Evolutionary conservation across 2,888 invertebrate species (phyloP).

Genomic region (Hydropsyche betteni): DNA sequence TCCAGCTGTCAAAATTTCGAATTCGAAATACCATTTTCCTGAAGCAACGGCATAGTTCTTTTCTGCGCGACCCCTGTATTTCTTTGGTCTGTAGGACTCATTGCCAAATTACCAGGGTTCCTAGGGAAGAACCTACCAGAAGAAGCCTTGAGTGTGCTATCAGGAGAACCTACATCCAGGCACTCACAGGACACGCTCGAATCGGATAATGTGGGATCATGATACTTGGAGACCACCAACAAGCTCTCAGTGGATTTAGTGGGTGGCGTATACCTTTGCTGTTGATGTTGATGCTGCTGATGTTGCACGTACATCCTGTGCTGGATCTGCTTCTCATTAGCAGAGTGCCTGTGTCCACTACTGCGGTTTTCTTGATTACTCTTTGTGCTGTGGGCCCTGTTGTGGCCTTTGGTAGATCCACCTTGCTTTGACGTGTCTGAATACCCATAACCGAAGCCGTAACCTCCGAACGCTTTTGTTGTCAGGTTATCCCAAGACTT

Average conservation of each 20-base stretch:
- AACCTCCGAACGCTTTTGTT: constrained; percentile 85
- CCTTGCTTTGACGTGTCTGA: constrained; percentile 68
- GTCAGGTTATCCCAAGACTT: constrained; percentile 92
- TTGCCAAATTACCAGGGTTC: constrained; percentile 54
- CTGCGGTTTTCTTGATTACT: constrained; percentile 67
- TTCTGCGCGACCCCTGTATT: constrained; percentile 77
- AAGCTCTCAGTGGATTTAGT: constrained; percentile 86
- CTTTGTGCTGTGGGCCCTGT: constrained; percentile 69
- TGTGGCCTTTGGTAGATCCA: constrained; percentile 62
- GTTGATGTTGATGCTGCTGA: constrained; percentile 66
- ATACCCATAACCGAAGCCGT: constrained; percentile 83
- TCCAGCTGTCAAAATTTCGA: constrained; percentile 95
- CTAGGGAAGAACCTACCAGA: constrained; percentile 42
- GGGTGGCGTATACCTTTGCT: constrained; percentile 66
- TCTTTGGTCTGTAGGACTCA: constrained; percentile 59
- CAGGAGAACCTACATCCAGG: constrained; percentile 59
- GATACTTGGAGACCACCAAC: constrained; percentile 73
- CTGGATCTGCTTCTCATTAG: constrained; percentile 60
- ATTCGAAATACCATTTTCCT: constrained; percentile 99
- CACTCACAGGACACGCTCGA: constrained; percentile 79
- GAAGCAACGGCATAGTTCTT: constrained; percentile 94
- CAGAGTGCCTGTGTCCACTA: constrained; percentile 57
- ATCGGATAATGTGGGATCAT: constrained; percentile 71
- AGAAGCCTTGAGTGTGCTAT: constrained; percentile 37
- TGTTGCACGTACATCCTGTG: constrained; percentile 62